Conservation (phyloP, 2,113 vertebrate species). For the Trichomycterus rosablanca region DNA sequence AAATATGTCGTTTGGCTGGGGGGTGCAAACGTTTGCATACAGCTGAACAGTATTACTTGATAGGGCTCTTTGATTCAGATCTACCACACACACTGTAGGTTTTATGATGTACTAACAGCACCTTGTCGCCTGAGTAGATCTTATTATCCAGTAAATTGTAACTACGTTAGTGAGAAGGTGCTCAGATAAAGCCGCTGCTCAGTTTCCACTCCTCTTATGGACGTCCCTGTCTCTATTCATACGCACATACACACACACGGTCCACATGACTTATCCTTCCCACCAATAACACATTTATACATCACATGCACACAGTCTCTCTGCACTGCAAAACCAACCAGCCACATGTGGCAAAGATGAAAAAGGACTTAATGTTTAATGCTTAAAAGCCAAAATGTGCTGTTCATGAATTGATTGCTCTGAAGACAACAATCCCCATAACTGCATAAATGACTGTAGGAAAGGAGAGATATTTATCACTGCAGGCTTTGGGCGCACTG, state of each 20-base stretch:
- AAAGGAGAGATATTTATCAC: conserved; percentile 41
- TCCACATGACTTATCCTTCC: conserved; percentile 34
- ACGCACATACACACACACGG: conserved; percentile 17
- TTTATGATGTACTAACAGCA: conserved; percentile 30
- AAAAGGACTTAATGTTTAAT: too few species aligned
- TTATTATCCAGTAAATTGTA: conserved; percentile 60
- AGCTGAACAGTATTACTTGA: background rate
- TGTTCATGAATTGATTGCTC: conserved; percentile 42
- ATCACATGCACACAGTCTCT: conserved; percentile 17
- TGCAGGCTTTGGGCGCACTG: conserved; percentile 4
- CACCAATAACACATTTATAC: conserved; percentile 42
- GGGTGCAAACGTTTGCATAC: too few species aligned
- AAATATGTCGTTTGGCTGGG: too few species aligned
- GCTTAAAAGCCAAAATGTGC: conserved; percentile 31
- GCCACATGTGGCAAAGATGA: conserved; percentile 27
- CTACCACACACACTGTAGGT: conserved; percentile 1
- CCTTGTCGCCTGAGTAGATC: conserved; percentile 54
- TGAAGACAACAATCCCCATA: conserved; percentile 44
- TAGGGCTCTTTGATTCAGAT: conserved; percentile 1
- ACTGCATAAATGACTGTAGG: conserved; percentile 45
- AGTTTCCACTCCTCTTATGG: conserved; percentile 75
- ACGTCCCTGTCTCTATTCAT: conserved; percentile 45
- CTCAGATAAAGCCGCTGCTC: conserved; percentile 54
- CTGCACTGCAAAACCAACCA: conserved; percentile 1
- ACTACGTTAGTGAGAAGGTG: conserved; percentile 53